These are phyloP conservation scores for Theodoxus fluviatilis DNA, from an alignment of 2,888 invertebrate genomes.

Conservation along the genomic window DNA sequence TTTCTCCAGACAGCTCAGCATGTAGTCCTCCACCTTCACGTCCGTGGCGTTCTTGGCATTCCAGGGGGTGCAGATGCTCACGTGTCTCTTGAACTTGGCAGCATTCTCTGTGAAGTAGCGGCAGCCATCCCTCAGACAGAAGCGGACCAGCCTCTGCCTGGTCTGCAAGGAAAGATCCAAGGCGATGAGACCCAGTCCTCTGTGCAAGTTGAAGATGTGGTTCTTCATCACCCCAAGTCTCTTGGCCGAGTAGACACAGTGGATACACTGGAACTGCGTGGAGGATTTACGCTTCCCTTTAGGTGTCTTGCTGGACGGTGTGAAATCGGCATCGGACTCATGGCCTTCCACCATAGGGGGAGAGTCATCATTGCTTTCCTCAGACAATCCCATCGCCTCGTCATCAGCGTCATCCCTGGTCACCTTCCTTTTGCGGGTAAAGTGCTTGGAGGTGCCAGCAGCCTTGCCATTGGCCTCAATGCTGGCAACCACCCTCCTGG, in stretches of 20 bases:
- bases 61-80: slow-evolving; percentile 46
- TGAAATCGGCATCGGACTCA: too few species aligned
- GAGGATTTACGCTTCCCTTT: too few species aligned
- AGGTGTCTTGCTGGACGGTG: too few species aligned
- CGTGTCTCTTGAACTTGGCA: slow-evolving; percentile 42
- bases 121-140: slow-evolving; percentile 48
- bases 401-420: too few species aligned
- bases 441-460: too few species aligned
- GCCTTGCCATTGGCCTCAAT: slow-evolving; percentile 8
- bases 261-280: slow-evolving; percentile 47
- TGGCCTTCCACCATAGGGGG: too few species aligned
- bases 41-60: slow-evolving; percentile 27
- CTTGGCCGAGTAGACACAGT: slow-evolving; percentile 40
- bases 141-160: slow-evolving; percentile 39
- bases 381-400: too few species aligned
- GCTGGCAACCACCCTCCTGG: slow-evolving; percentile 50
- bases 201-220: slow-evolving; percentile 34
- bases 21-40: slow-evolving; percentile 29
- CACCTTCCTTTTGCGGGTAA: too few species aligned
- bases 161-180: slow-evolving; percentile 27
- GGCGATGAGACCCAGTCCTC: slow-evolving; percentile 33
- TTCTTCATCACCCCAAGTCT: slow-evolving; percentile 28
- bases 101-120: slow-evolving; percentile 44
- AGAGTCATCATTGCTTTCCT: too few species aligned
- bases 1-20: slow-evolving; percentile 32